Evolutionary conservation across 2,888 invertebrate genomes (phyloP), one percentile per base, ranked within the genome.

Genomic region (Boloria selene): DNA sequence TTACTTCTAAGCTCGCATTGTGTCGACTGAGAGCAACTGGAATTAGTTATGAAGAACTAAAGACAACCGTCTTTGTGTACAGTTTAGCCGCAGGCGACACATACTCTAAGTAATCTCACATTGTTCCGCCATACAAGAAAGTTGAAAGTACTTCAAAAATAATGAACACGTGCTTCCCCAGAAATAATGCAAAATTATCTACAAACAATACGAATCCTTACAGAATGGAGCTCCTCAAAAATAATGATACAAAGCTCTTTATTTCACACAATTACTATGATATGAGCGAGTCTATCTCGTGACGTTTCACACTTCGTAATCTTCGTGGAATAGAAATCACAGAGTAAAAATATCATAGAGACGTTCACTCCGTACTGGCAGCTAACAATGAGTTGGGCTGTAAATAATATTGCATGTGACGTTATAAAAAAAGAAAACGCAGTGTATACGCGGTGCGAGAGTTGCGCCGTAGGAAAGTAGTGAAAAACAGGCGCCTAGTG

Each of bases 401-500:
- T 69, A 67, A 55, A 60, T 69, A 73, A 76, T 74, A 73, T 74
- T 70, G 72, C 79, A 75, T 74, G 74, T 70, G 71, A 70, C 74
- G 74, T 13, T 59, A 75, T 72, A 69, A 77, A 78, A 38, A 82
- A 65, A 78, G 78, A 77, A 73, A 74, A 75, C 75, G 70, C 69
- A 74, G 79, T 79, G 77, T 79, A 76, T 75, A 77, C 80, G 17
- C 74, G 74, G 74, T 76, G 76, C 73, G 76, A 75, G 78, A 79
- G 81, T 77, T 77, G 75, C 74, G 74, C 75, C 54, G 77, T 79
- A 79, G 81, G 81, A 87, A 85, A 87, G 86, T 86, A 86, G 88
- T 86, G 85, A 83, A 90, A 90, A 88, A 85, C 87, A 88, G 85
- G 77, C 82, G 83, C 83, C 87, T 87, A 87, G 90, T 90, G 91